Percentiles rank a stretch among this genome's conserved stretches.
Evolutionary conservation across 1,140 invertebrate species (phyloP).

Genomic region (Alviniconcha marisindica): DNA sequence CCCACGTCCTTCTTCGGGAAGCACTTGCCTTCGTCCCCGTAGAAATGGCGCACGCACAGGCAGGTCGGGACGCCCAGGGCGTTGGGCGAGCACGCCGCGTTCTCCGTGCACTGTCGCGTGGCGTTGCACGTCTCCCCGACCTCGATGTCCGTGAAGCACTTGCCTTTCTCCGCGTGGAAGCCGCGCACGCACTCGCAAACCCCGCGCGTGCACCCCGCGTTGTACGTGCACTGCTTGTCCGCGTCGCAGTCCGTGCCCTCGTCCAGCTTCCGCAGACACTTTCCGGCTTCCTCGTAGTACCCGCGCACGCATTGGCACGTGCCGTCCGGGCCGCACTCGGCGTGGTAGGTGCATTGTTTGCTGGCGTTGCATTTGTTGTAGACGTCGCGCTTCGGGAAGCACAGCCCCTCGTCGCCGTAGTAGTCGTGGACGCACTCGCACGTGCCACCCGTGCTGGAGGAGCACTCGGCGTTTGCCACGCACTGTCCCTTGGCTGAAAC

Average conservation of each 20-base stretch:
- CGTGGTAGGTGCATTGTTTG: constrained; percentile 39
- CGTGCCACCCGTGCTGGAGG: constrained; percentile 1
- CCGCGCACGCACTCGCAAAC: constrained; percentile 34
- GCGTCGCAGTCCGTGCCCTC: constrained; percentile 32
- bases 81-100: not conserved
- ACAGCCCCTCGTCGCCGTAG: constrained; percentile 28
- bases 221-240: constrained; percentile 43
- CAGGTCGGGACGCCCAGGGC: not conserved
- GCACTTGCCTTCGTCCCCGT: constrained; percentile 30
- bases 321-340: constrained; percentile 20
- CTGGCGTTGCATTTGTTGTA: constrained; percentile 7
- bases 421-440: constrained; percentile 41
- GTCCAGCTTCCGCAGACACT: constrained; percentile 36
- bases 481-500: constrained; percentile 34
- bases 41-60: constrained; percentile 25
- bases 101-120: constrained; percentile 34
- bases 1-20: not conserved
- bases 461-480: constrained; percentile 38
- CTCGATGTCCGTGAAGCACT: constrained; percentile 18
- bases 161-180: constrained; percentile 28
- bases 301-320: constrained; percentile 35
- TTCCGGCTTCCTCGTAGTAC: constrained; percentile 39
- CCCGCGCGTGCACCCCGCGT: constrained; percentile 29
- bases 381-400: constrained; percentile 13
- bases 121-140: constrained; percentile 27